A percentile compares a stretch with the other conserved stretches of the same genome.
Evolutionary conservation across 2,797 vertebrate genomes (phyloP).

Genomic region (Diplodus sargus): DNA sequence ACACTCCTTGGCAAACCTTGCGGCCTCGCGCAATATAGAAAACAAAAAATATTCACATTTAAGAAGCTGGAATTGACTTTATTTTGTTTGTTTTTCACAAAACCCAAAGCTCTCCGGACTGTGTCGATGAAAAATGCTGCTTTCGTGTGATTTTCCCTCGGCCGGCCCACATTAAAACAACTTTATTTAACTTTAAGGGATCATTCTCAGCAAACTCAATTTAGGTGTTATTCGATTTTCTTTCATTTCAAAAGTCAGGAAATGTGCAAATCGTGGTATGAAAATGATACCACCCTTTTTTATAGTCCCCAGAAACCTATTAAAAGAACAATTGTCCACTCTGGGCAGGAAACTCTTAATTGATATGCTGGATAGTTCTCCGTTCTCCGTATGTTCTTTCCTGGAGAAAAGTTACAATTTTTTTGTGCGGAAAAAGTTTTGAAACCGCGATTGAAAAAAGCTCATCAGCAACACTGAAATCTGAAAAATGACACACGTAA

Average conservation of each 20-base stretch:
- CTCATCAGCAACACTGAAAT: constrained; percentile 44
- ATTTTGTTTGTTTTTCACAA: too few species aligned
- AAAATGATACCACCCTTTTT: constrained; percentile 9
- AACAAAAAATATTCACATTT: too few species aligned
- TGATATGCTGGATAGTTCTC: background rate
- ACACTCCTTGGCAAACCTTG: too few species aligned
- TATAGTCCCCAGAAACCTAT: background rate
- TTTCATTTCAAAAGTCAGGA: background rate
- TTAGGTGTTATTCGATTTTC: background rate
- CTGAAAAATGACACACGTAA: constrained; percentile 51
- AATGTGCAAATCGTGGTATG: background rate
- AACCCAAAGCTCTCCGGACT: too few species aligned
- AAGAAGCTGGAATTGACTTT: too few species aligned
- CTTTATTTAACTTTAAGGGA: background rate
- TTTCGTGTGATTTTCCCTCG: background rate
- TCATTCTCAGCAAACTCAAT: background rate
- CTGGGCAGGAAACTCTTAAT: background rate
- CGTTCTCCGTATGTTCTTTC: constrained; percentile 3
- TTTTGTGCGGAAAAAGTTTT: constrained; percentile 15
- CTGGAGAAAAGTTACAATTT: background rate
- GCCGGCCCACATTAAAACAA: background rate
- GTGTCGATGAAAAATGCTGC: background rate
- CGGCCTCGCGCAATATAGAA: too few species aligned
- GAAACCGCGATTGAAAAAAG: constrained; percentile 21
- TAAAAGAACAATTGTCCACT: background rate